These are phyloP conservation scores for Laothoe populi DNA, from an alignment of 2,888 invertebrate species.

Conservation along the genomic window DNA sequence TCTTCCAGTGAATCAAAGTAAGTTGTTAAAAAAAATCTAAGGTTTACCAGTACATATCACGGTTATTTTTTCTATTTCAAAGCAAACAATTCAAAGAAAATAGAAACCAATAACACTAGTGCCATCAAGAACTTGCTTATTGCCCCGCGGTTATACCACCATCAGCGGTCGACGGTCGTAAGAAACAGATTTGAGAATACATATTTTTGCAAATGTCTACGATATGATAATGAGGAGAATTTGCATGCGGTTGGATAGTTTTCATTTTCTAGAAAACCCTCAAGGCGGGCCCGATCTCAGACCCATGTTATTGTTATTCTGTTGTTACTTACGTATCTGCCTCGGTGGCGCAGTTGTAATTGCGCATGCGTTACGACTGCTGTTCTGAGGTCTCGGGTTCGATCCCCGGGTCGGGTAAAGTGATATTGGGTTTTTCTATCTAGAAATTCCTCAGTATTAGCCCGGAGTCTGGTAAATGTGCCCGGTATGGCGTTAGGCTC, in stretches of 20 bases:
- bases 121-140: constrained; percentile 9
- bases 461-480: too few relatives aligned
- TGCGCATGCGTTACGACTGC: too few relatives aligned
- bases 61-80: neutral
- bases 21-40: neutral
- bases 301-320: neutral
- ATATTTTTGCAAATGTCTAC: constrained; percentile 8
- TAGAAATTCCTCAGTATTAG: too few relatives aligned
- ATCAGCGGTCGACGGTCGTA: neutral
- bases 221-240: constrained; percentile 9
- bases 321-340: neutral
- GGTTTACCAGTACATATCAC: neutral
- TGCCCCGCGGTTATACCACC: constrained; percentile 2
- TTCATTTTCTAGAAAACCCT: constrained; percentile 6
- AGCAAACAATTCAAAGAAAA: neutral
- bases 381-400: too few relatives aligned
- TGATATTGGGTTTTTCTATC: too few relatives aligned
- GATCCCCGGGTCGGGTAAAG: too few relatives aligned
- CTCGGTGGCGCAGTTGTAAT: too few relatives aligned
- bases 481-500: too few relatives aligned
- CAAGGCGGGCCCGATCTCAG: constrained; percentile 5
- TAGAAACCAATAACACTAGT: neutral
- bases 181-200: constrained; percentile 11
- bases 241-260: constrained; percentile 14
- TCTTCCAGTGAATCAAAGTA: neutral